These are phyloP conservation scores for Zaprionus ornatus DNA, from an alignment of 1,140 invertebrate species.

Conservation along the genomic window DNA sequence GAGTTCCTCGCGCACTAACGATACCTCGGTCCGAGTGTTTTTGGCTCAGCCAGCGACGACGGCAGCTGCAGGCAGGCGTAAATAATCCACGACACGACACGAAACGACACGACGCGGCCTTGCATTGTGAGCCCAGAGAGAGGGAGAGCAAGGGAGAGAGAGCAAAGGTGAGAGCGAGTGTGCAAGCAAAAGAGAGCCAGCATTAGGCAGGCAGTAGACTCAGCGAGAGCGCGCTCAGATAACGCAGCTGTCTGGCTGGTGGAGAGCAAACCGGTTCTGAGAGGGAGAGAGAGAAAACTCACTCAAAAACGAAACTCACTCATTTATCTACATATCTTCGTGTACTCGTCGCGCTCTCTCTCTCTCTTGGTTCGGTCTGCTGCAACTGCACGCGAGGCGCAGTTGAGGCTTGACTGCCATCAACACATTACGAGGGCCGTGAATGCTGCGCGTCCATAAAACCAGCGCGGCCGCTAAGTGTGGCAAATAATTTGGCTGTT, in stretches of 20 bases:
- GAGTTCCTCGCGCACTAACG: conserved; percentile 53
- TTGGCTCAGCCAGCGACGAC: conserved; percentile 20
- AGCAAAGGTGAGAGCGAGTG: conserved; percentile 53
- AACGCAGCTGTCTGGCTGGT: conserved; percentile 20
- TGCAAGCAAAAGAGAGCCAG: conserved; percentile 6
- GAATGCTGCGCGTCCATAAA: conserved; percentile 34
- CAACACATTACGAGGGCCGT: conserved; percentile 31
- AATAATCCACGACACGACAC: conserved; percentile 70
- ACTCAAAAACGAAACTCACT: conserved; percentile 60
- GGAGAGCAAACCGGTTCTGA: conserved; percentile 18
- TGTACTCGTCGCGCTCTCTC: conserved; percentile 1
- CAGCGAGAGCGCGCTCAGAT: conserved; percentile 21
- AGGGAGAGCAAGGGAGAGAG: conserved; percentile 84
- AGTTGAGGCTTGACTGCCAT: conserved; percentile 49
- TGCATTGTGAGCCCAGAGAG: conserved; percentile 82
- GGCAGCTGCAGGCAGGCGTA: conserved; percentile 59
- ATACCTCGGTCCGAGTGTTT: conserved; percentile 70
- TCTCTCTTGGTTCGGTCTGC: background rate
- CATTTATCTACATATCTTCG: conserved; percentile 53
- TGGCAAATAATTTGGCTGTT: conserved; percentile 8
- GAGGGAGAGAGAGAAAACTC: conserved; percentile 28
- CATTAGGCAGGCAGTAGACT: background rate
- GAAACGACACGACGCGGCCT: conserved; percentile 83
- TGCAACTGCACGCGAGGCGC: conserved; percentile 20
- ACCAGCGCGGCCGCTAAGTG: conserved; percentile 2